Evolutionary conservation across 2,888 invertebrate species (phyloP), one percentile per base, ranked within the genome.

Genomic region (Chelonus formosanus): DNA sequence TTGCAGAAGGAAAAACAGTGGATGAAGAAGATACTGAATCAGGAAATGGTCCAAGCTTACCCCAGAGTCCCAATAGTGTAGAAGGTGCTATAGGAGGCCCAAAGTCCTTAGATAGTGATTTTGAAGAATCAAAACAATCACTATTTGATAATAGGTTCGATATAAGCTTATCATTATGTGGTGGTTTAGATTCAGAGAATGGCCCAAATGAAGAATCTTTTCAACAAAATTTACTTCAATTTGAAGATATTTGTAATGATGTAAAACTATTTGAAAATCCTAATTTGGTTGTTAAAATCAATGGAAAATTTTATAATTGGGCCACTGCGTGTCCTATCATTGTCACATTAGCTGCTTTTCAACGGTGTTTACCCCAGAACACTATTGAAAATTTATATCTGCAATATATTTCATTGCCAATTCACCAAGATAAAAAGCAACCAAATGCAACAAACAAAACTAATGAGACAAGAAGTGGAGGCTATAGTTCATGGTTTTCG

Each of bases 1-100:
- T 76, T 73, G 2, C 65, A 82, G 81, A 78, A 63, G 74, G 71
- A 60, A 82, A 82, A 74, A 67, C 87, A 58, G 87, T 88, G 69
- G 90, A 92, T 69, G 96, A 97, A 75, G 95, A 95, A 83, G 98
- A 98, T 86, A 92, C 93, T 73, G 97, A 98, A 86, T 97, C 97
- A 69, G 98, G 98, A 71, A 96, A 96, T 84, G 98, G 98, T 50
- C 94, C 96, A 47, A 97, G 97, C 60, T 86, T 98, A 75, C 95
- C 97, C 5, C 96, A 97, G 82, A 97, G 97, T 57, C 95, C 95
- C 20, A 93, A 94, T 77, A 95, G 95, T 70, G 91, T 94, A 67
- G 95, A 94, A 75, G 93, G 94, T 32, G 91, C 91, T 66, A 85
- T 86, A 34, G 85, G 86, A 34, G 86, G 86, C n/a, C 87, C 88